Evolutionary conservation across 2,113 vertebrate species (phyloP).

Genomic region (Halichoerus grypus): DNA sequence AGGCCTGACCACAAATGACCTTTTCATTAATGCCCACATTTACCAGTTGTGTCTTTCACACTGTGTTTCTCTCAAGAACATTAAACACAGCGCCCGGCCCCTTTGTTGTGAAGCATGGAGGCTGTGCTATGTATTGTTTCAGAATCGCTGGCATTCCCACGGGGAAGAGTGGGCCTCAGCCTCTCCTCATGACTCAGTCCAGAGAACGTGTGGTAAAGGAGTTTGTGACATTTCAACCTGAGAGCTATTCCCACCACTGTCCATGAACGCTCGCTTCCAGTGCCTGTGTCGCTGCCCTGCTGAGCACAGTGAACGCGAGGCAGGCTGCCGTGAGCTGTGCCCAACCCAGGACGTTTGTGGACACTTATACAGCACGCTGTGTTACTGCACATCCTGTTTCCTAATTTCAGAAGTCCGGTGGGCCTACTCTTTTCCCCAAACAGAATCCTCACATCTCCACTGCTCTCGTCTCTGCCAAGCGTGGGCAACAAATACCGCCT

Average conservation of each 20-base stretch:
- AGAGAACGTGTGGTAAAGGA: not conserved
- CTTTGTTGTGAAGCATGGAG: not conserved
- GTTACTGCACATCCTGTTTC: not conserved
- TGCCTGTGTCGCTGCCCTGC: not conserved
- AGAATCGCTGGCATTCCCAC: not conserved
- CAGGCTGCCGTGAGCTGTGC: not conserved
- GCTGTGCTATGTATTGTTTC: not conserved
- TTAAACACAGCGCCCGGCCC: not conserved
- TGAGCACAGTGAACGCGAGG: not conserved
- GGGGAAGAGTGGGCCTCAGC: not conserved
- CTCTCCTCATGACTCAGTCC: constrained; percentile 43
- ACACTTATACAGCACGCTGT: not conserved
- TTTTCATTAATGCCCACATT: not conserved
- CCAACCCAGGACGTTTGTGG: not conserved
- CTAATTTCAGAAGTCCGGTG: not conserved
- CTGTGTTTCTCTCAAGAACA: not conserved
- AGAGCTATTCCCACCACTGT: not conserved
- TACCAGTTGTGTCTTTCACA: not conserved
- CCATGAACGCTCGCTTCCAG: not conserved
- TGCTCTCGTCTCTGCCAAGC: not conserved
- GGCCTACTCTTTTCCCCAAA: not conserved
- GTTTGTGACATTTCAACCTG: constrained; percentile 40
- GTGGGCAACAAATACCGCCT: not conserved
- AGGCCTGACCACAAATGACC: not conserved
- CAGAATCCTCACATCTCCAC: not conserved